Percentiles rank a stretch among this genome's conserved stretches.
phyloP scores from a whole-genome alignment of 2,797 vertebrate genomes.

The Yasuhikotakia modesta region DNA sequence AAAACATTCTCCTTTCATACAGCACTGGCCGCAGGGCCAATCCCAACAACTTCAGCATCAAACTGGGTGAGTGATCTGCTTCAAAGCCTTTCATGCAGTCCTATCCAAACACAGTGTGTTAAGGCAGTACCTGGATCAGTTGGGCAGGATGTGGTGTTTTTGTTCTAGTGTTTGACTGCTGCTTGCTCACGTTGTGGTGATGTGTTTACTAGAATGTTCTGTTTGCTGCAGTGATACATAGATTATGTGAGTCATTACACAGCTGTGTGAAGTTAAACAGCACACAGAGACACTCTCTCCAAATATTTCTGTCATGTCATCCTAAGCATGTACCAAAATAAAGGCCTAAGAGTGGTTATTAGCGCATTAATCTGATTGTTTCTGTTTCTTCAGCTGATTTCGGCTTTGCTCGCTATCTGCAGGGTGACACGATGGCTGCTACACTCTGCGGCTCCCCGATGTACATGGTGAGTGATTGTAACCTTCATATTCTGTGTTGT shows the following conservation, averaged over 20 bases:
- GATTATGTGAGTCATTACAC: background rate
- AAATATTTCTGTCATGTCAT: background rate
- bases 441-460: constrained; percentile 96
- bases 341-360: background rate
- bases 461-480: constrained; percentile 89
- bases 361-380: constrained; percentile 1
- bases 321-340: background rate
- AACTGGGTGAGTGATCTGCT: constrained; percentile 82
- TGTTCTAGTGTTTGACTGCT: constrained; percentile 41
- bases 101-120: background rate
- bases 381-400: constrained; percentile 84
- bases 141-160: constrained; percentile 16
- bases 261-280: constrained; percentile 17
- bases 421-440: constrained; percentile 95
- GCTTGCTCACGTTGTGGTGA: background rate
- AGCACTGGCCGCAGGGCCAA: constrained; percentile 83
- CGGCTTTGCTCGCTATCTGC: constrained; percentile 93
- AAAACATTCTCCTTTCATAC: constrained; percentile 93
- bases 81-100: background rate
- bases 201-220: background rate
- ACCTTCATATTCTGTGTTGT: background rate
- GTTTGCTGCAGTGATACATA: constrained; percentile 34
- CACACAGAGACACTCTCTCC: constrained; percentile 6
- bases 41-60: constrained; percentile 87
- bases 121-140: background rate